phyloP scores from a whole-genome alignment of 1,140 invertebrate species.

The Diabrotica virgifera region DNA sequence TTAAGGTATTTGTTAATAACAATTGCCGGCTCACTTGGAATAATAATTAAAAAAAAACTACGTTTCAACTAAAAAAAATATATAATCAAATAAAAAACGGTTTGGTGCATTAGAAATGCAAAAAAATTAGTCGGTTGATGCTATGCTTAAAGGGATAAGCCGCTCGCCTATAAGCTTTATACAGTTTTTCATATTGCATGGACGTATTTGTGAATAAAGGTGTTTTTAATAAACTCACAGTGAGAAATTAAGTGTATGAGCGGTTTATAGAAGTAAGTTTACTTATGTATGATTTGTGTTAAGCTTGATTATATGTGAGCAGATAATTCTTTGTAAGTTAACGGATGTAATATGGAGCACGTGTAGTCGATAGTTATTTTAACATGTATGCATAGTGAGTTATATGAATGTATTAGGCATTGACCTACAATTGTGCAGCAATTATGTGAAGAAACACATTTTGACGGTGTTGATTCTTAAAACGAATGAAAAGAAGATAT shows the following conservation, averaged over 20 bases:
- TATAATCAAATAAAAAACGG: too few relatives aligned
- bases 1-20: too few relatives aligned
- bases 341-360: conserved; percentile 33
- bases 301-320: conserved; percentile 12
- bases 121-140: too few relatives aligned
- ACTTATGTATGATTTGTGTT: conserved; percentile 11
- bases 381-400: conserved; percentile 32
- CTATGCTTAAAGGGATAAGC: too few relatives aligned
- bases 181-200: too few relatives aligned
- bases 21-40: too few relatives aligned
- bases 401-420: conserved; percentile 11
- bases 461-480: conserved; percentile 19
- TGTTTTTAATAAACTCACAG: too few relatives aligned
- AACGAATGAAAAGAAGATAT: conserved; percentile 30
- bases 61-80: too few relatives aligned
- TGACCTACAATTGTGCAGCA: conserved; percentile 4
- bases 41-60: too few relatives aligned
- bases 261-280: conserved; percentile 8
- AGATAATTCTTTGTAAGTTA: conserved; percentile 18
- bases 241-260: not conserved
- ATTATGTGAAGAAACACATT: conserved; percentile 8
- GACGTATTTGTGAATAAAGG: too few relatives aligned
- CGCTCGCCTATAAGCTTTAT: too few relatives aligned
- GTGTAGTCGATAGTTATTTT: conserved; percentile 31
- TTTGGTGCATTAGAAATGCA: too few relatives aligned